phyloP scores from a whole-genome alignment of 2,113 vertebrate species.

The Pardalotus punctatus region DNA sequence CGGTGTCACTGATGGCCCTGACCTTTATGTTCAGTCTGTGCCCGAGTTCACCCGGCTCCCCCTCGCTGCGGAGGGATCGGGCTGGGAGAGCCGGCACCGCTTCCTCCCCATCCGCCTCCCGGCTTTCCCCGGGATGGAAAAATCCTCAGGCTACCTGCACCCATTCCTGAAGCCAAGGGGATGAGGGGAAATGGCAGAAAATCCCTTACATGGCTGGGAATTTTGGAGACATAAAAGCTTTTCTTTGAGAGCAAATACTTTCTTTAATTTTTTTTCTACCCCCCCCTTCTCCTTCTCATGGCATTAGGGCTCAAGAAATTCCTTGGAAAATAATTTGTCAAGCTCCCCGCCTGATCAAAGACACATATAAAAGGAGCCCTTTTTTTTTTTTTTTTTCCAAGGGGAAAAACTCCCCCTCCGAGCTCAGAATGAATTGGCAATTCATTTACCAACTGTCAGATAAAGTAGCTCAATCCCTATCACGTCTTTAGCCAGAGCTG shows the following conservation, averaged over 20 bases:
- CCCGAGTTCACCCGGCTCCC: background rate
- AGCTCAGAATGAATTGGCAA: slow-evolving; percentile 75
- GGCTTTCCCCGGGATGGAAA: background rate
- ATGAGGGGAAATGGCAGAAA: slow-evolving; percentile 25
- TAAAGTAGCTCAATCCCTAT: slow-evolving; percentile 71
- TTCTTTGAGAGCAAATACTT: slow-evolving; percentile 59
- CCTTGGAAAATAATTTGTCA: slow-evolving; percentile 82
- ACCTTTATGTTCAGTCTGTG: slow-evolving; percentile 4
- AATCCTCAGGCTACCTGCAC: background rate
- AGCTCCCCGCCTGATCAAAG: slow-evolving; percentile 75
- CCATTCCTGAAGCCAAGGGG: background rate
- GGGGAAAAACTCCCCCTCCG: slow-evolving; percentile 32
- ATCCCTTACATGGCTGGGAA: background rate
- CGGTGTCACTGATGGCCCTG: background rate
- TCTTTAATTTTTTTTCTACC: background rate
- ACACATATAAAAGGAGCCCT: slow-evolving; percentile 69
- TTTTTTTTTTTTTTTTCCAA: slow-evolving; percentile 51
- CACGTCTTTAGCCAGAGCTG: slow-evolving; percentile 69
- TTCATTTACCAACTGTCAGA: slow-evolving; percentile 79
- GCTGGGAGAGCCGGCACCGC: background rate
- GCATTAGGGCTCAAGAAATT: slow-evolving; percentile 73
- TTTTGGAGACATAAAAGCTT: slow-evolving; percentile 67
- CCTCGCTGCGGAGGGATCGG: background rate
- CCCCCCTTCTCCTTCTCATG: background rate
- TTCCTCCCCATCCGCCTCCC: background rate